Percentiles rank a stretch among this genome's conserved stretches.
Evolutionary conservation across 2,113 vertebrate species (phyloP).

Genomic region (Centropus unirufus): DNA sequence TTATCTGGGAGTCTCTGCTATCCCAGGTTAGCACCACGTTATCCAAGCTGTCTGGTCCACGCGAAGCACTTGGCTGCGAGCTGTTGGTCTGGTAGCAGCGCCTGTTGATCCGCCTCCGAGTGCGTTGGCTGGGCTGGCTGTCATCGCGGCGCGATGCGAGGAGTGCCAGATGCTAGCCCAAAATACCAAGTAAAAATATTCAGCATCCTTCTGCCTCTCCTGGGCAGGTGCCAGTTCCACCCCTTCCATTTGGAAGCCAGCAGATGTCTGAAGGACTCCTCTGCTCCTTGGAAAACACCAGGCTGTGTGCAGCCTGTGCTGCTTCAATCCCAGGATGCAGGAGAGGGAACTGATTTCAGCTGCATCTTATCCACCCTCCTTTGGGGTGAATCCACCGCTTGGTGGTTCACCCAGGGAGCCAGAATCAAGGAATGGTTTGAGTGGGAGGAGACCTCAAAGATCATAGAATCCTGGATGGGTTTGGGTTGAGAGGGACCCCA

Average conservation of each 20-base stretch:
- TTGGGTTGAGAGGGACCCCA: no score
- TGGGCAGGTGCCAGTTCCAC: background rate
- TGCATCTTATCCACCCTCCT: no score
- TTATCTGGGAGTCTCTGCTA: background rate
- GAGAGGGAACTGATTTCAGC: background rate
- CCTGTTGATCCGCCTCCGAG: background rate
- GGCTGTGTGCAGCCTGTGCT: rapidly evolving
- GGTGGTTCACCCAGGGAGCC: no score
- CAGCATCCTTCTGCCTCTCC: background rate
- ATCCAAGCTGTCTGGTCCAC: background rate
- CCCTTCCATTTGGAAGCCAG: background rate
- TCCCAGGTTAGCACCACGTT: no score
- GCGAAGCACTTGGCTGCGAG: background rate
- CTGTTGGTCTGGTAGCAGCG: background rate
- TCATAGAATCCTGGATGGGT: no score
- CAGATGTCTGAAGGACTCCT: background rate
- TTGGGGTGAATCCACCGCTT: no score
- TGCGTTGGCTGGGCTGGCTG: background rate
- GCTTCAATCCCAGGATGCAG: background rate
- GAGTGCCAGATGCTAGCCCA: slow-evolving; percentile 40
- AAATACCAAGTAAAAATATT: slow-evolving; percentile 44
- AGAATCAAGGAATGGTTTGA: no score
- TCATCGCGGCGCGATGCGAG: background rate
- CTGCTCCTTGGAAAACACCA: background rate
- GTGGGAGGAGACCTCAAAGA: no score